These are phyloP conservation scores for Cephalotes varians DNA, from an alignment of 2,888 invertebrate species.

Conservation along the genomic window DNA sequence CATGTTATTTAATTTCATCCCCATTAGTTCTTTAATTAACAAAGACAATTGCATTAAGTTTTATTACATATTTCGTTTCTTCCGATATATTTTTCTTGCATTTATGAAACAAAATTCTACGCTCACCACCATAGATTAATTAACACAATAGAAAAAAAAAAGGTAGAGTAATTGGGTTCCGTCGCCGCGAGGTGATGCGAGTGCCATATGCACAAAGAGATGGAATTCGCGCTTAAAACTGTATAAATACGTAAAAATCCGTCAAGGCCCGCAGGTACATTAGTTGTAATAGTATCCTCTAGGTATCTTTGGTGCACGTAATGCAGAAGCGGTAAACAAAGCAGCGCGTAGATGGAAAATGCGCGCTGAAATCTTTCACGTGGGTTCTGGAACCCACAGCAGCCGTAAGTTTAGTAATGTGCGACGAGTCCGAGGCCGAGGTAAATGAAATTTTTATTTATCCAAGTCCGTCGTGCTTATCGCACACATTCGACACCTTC, in stretches of 20 bases:
- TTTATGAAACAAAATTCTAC: background rate
- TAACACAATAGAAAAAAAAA: conserved; percentile 28
- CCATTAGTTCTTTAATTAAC: background rate
- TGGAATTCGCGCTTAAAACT: conserved; percentile 34
- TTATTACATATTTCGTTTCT: background rate
- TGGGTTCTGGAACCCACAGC: background rate
- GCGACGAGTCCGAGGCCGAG: background rate
- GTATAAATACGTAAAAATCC: conserved; percentile 34
- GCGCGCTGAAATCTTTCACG: background rate
- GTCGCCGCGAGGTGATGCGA: conserved; percentile 10
- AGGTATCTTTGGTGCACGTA: background rate
- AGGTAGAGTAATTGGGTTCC: conserved; percentile 23
- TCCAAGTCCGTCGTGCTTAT: background rate
- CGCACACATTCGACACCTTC: conserved; percentile 22
- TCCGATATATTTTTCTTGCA: background rate
- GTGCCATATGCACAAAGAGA: conserved; percentile 29
- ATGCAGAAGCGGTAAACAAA: conserved; percentile 11
- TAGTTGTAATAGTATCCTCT: conserved; percentile 9
- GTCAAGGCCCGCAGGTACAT: background rate
- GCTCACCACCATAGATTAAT: conserved; percentile 18
- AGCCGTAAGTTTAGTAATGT: background rate
- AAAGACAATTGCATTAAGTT: background rate
- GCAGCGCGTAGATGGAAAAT: background rate
- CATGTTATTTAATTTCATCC: background rate
- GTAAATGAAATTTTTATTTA: conserved; percentile 37